Percentiles rank a stretch among this genome's conserved stretches.
Conservation (phyloP, 2,888 invertebrate genomes). For the Congeria kusceri region DNA sequence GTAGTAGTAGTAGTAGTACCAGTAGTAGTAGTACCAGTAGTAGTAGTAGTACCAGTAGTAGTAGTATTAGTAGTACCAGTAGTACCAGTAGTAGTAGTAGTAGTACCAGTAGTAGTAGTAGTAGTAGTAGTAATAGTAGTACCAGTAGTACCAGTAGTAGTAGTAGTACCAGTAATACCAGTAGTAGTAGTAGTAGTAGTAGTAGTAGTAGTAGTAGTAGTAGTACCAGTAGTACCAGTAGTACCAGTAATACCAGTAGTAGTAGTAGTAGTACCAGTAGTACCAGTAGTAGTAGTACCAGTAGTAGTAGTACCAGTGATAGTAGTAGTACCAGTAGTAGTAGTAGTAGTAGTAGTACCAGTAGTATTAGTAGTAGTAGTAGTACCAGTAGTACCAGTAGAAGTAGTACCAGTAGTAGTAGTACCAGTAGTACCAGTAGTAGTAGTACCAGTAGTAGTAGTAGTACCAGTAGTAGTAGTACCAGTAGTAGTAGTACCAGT, state of each 20-base stretch:
- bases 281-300: neutral
- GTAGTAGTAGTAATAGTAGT: neutral
- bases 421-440: neutral
- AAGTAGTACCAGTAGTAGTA: neutral
- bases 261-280: neutral
- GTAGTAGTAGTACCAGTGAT: neutral
- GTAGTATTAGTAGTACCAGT: neutral
- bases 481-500: neutral
- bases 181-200: neutral
- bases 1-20: neutral
- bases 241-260: neutral
- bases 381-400: neutral
- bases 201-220: constrained; percentile 1
- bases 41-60: neutral
- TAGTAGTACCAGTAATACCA: neutral
- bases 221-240: neutral
- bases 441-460: neutral
- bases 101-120: neutral
- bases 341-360: neutral
- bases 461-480: neutral
- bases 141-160: neutral
- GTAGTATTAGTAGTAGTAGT: neutral
- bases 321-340: neutral
- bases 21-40: neutral
- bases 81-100: neutral